Evolutionary conservation across 1,140 invertebrate species (phyloP).

Genomic region (Pseudomyrmex gracilis): DNA sequence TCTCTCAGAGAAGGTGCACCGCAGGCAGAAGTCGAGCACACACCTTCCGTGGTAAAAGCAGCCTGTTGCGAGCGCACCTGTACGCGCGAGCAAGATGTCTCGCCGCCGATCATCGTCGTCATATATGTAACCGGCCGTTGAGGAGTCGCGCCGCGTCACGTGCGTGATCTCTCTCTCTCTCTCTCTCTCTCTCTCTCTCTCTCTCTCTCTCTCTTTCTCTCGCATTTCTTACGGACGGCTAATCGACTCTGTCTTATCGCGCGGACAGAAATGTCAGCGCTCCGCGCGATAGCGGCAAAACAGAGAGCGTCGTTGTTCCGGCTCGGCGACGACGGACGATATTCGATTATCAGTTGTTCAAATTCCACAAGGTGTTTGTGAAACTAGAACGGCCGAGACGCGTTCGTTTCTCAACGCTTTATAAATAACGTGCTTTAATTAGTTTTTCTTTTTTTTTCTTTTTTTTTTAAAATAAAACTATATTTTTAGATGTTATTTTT

Average conservation of each 20-base stretch:
- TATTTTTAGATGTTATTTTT: too few species aligned
- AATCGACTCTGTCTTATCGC: constrained; percentile 32
- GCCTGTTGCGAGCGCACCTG: constrained; percentile 75
- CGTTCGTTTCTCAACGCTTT: background rate
- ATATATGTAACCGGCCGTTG: constrained; percentile 49
- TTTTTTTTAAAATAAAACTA: too few species aligned
- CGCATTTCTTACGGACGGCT: background rate
- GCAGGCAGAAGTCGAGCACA: constrained; percentile 70
- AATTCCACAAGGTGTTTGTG: background rate
- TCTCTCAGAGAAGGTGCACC: constrained; percentile 57
- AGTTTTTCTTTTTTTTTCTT: too few species aligned
- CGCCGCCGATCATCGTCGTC: constrained; percentile 56
- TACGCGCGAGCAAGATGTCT: constrained; percentile 72
- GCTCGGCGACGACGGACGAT: background rate
- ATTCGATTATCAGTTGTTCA: constrained; percentile 6
- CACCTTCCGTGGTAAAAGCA: constrained; percentile 65
- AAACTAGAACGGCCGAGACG: background rate
- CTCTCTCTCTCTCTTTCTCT: background rate
- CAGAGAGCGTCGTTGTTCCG: constrained; percentile 18
- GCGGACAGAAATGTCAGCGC: background rate
- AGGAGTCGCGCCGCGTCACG: background rate
- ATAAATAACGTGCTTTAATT: too few species aligned
- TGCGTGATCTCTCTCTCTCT: too few species aligned
- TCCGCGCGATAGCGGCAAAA: background rate
- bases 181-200: background rate